phyloP scores from a whole-genome alignment of 2,797 vertebrate species.

The Hydrocynus forskahlii region DNA sequence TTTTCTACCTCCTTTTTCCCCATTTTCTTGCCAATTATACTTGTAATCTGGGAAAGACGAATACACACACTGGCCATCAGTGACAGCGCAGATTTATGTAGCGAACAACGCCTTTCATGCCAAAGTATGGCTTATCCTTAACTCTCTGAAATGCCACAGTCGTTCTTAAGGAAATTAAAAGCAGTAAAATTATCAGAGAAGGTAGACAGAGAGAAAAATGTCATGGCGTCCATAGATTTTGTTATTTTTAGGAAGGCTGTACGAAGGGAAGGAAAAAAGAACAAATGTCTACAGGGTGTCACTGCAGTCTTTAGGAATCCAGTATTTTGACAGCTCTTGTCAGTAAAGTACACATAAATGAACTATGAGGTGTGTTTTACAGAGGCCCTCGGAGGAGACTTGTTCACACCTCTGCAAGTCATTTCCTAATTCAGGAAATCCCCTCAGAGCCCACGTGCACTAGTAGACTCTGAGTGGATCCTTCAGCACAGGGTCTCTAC shows the following conservation, averaged over 20 bases:
- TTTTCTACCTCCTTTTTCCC: slow-evolving; percentile 12
- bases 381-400: slow-evolving; percentile 27
- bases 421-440: slow-evolving; percentile 56
- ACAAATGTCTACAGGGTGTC: slow-evolving; percentile 2
- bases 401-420: slow-evolving; percentile 55
- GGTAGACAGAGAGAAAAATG: not conserved
- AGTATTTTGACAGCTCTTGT: slow-evolving; percentile 35
- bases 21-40: slow-evolving; percentile 16
- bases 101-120: not conserved
- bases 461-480: not conserved
- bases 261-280: slow-evolving; percentile 9
- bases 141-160: slow-evolving; percentile 1
- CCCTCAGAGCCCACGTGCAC: slow-evolving; percentile 9
- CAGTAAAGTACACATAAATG: slow-evolving; percentile 28
- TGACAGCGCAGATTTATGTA: slow-evolving; percentile 18
- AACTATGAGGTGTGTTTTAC: slow-evolving; percentile 39
- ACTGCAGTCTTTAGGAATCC: not conserved
- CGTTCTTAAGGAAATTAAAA: not conserved
- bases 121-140: not conserved
- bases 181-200: not conserved
- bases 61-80: slow-evolving; percentile 16
- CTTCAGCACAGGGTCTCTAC: not conserved
- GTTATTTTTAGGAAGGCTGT: not conserved
- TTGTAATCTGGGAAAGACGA: slow-evolving; percentile 9
- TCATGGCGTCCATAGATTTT: not conserved